These are phyloP conservation scores for Aricia artaxerxes DNA, from an alignment of 2,888 invertebrate species.

Conservation along the genomic window DNA sequence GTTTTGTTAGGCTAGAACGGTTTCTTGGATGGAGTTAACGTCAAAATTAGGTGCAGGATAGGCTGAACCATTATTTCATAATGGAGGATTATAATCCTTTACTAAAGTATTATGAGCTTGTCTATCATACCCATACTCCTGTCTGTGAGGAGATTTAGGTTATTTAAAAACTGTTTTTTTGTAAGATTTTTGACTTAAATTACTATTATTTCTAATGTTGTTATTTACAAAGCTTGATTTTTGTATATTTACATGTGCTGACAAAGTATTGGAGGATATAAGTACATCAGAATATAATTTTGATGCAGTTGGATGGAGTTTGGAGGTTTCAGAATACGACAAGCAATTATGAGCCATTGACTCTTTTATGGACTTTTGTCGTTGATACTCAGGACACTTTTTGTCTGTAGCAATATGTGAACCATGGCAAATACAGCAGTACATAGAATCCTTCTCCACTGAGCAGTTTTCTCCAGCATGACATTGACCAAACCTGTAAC, in stretches of 20 bases:
- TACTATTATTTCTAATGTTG: too few relatives aligned
- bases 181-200: too few relatives aligned
- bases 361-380: conserved; percentile 35
- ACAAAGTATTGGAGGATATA: not conserved
- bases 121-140: not conserved
- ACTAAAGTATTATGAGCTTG: not conserved
- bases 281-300: conserved; percentile 11
- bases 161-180: too few relatives aligned
- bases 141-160: too few relatives aligned
- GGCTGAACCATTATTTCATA: not conserved
- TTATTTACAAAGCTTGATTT: too few relatives aligned
- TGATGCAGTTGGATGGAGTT: not conserved
- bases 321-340: conserved; percentile 25
- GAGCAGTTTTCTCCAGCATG: conserved; percentile 33
- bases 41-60: not conserved
- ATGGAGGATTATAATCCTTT: conserved; percentile 16
- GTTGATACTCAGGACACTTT: conserved; percentile 33
- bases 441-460: conserved; percentile 25
- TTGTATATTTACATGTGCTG: too few relatives aligned
- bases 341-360: conserved; percentile 34
- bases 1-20: not conserved
- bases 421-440: conserved; percentile 34
- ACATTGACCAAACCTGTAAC: conserved; percentile 35
- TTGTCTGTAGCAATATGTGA: conserved; percentile 31
- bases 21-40: not conserved